Evolutionary conservation across 2,888 invertebrate species (phyloP).

Genomic region (Plagodis dolabraria): DNA sequence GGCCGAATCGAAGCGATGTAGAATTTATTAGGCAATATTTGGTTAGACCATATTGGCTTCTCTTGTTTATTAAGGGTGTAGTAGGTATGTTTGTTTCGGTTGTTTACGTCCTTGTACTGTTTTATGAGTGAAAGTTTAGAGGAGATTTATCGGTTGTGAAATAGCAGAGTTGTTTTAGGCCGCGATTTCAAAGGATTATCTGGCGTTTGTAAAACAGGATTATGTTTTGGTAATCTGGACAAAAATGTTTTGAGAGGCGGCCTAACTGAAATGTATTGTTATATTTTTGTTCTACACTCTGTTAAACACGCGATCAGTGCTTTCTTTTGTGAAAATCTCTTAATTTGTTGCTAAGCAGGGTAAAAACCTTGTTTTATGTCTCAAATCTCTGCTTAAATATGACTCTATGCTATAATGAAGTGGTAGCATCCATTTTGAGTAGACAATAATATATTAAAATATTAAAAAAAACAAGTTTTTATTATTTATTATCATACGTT

Average conservation of each 20-base stretch:
- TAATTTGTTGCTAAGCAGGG: too few species aligned
- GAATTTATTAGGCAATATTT: constrained; percentile 32
- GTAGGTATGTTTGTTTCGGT: constrained; percentile 22
- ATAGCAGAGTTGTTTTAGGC: constrained; percentile 14
- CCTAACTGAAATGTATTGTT: constrained; percentile 5
- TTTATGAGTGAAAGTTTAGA: constrained; percentile 4
- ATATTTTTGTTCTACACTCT: neutral
- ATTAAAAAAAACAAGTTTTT: too few species aligned
- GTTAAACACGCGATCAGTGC: neutral
- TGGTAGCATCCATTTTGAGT: too few species aligned
- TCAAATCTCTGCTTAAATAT: too few species aligned
- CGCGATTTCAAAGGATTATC: constrained; percentile 18
- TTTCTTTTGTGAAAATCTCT: too few species aligned
- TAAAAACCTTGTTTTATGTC: too few species aligned
- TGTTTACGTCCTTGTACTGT: neutral
- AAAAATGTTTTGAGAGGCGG: constrained; percentile 10
- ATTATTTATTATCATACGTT: too few species aligned
- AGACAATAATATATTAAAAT: too few species aligned
- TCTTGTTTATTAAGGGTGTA: constrained; percentile 26
- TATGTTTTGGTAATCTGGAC: constrained; percentile 20
- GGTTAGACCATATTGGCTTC: constrained; percentile 2
- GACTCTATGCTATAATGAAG: too few species aligned
- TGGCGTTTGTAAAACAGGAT: constrained; percentile 16
- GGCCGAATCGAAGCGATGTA: constrained; percentile 28
- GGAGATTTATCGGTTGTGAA: constrained; percentile 3